Evolutionary conservation across 2,797 vertebrate species (phyloP), one percentile per base, ranked within the genome.

Genomic region (Labeo calbasu): DNA sequence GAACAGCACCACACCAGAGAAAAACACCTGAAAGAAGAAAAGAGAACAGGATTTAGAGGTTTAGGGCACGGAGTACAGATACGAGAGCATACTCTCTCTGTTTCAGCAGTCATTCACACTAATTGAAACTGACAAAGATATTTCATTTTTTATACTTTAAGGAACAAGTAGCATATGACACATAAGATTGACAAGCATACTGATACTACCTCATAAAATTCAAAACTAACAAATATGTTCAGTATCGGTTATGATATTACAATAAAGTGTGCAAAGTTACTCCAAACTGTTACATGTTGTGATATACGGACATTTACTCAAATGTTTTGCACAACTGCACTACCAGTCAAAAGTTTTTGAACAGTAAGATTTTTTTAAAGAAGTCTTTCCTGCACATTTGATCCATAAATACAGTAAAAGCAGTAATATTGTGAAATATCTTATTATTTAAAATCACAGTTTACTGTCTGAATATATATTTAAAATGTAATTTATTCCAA

Each of bases 1-100:
- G 46, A 61, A 25, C 40, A 28, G 36, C 32, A 43, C 32, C 43
- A 15, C n/a, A 46, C 21, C 55, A 77, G 12, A 46, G 12, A 63
- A 11, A 77, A 77, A 66, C 57, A n/a, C 12, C 75, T 79, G 55
- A 72, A 32, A 73, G 77, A 73, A 69, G 79, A 71, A 63, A 25
- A 69, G 53, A 77, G 55, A 46, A 46, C 0, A 15, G 36, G 36
- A 83, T 66, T 55, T 57, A 68, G 48, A 43, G 50, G 53, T 76
- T 68, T 82, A 51, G 15, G 53, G 36, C n/a, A 11, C 15, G 1
- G 3, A 46, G 50, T 28, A 14, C 12, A 43, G 15, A 68, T 23
- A 40, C 9, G 5, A 79, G 15, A 66, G 46, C 13, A 79, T 79
- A 40, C 17, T 36, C 23, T 51, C 25, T 50, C 46, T 40, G 48